Conservation (phyloP, 2,888 invertebrate genomes). For the Anoncus sp. region DNA sequence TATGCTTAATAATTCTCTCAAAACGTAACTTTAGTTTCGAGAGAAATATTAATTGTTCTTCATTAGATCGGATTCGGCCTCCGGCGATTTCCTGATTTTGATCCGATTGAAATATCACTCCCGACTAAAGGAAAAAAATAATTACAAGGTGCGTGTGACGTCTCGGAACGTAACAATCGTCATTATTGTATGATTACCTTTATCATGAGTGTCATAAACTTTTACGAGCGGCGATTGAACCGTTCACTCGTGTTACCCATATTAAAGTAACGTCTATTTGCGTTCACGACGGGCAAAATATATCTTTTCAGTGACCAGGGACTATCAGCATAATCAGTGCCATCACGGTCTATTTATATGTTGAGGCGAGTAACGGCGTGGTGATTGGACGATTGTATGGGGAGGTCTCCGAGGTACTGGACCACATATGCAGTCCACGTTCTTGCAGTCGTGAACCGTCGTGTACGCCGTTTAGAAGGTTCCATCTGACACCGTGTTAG, state of each 20-base stretch:
- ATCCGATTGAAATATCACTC: conserved; percentile 43
- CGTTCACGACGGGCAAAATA: conserved; percentile 53
- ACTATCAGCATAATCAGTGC: conserved; percentile 74
- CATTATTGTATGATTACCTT: background rate
- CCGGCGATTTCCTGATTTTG: conserved; percentile 52
- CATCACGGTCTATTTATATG: conserved; percentile 76
- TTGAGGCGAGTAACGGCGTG: conserved; percentile 71
- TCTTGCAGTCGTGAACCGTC: conserved; percentile 69
- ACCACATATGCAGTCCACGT: conserved; percentile 63
- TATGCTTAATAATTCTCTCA: background rate
- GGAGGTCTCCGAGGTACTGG: conserved; percentile 64
- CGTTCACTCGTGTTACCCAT: conserved; percentile 12
- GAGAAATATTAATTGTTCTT: conserved; percentile 1
- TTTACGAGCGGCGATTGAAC: conserved; percentile 38
- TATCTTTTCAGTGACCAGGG: conserved; percentile 56
- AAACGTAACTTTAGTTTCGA: background rate
- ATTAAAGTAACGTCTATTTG: background rate
- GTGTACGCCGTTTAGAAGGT: conserved; percentile 66
- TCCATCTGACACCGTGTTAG: conserved; percentile 24
- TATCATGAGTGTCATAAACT: conserved; percentile 16
- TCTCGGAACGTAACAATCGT: background rate
- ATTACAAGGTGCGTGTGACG: conserved; percentile 6
- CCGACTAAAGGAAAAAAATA: conserved; percentile 35
- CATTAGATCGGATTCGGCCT: conserved; percentile 53
- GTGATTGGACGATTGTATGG: conserved; percentile 73